These are phyloP conservation scores for Onchidella celtica DNA, from an alignment of 2,888 invertebrate species.

Conservation along the genomic window DNA sequence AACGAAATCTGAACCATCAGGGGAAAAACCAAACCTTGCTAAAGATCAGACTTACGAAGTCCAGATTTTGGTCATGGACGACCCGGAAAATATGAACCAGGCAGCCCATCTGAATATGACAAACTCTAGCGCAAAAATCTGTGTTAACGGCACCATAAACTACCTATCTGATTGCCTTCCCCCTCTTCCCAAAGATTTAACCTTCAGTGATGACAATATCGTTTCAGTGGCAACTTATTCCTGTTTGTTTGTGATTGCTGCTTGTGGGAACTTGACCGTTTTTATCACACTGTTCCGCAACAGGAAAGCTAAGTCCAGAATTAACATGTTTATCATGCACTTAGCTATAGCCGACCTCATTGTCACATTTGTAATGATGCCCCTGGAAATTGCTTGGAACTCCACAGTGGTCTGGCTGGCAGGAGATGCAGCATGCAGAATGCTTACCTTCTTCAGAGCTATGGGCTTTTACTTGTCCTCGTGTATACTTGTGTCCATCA, in stretches of 20 bases:
- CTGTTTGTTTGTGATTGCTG: constrained; percentile 84
- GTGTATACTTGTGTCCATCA: constrained; percentile 88
- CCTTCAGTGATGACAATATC: constrained; percentile 91
- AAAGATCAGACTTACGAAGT: neutral
- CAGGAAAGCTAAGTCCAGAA: constrained; percentile 85
- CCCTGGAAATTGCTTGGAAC: constrained; percentile 86
- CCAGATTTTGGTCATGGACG: neutral
- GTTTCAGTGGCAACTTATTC: constrained; percentile 92
- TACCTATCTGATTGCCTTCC: constrained; percentile 35
- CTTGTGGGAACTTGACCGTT: constrained; percentile 91
- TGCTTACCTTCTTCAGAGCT: constrained; percentile 86
- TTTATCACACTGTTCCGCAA: constrained; percentile 86
- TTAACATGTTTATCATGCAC: constrained; percentile 89
- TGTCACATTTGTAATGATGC: constrained; percentile 89
- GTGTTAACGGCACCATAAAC: constrained; percentile 20
- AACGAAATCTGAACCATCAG: neutral
- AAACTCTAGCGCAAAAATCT: neutral
- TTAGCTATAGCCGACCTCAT: constrained; percentile 90
- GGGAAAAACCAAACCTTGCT: neutral
- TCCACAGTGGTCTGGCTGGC: constrained; percentile 89
- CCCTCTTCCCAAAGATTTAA: constrained; percentile 84
- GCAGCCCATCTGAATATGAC: neutral
- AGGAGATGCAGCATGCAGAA: constrained; percentile 87
- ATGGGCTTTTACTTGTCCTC: constrained; percentile 91
- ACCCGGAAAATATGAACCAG: neutral